phyloP scores from a whole-genome alignment of 2,797 vertebrate species.

The Phyllotis vaccarum region DNA sequence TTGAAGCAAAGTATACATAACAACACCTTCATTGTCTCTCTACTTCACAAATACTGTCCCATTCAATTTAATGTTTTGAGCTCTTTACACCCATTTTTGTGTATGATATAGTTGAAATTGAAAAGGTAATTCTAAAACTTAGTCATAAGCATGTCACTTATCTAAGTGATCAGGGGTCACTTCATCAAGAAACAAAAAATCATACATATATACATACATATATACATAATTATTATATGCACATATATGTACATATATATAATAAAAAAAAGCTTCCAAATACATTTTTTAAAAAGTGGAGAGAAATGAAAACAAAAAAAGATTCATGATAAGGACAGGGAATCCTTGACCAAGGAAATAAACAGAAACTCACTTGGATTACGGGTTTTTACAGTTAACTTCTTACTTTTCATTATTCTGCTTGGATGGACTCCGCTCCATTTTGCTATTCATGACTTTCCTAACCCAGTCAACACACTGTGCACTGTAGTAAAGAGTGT shows the following conservation, averaged over 20 bases:
- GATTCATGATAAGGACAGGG: background rate
- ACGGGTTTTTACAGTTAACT: background rate
- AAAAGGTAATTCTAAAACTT: constrained; percentile 34
- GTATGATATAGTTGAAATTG: constrained; percentile 3
- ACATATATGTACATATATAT: background rate
- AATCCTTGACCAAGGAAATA: background rate
- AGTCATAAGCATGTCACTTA: background rate
- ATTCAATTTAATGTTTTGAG: background rate
- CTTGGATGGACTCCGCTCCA: background rate
- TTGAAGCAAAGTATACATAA: constrained; percentile 15
- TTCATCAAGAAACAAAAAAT: constrained; percentile 18
- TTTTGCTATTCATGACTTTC: background rate
- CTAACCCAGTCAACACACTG: background rate
- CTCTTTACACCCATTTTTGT: constrained; percentile 1
- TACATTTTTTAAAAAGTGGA: background rate
- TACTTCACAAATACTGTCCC: background rate
- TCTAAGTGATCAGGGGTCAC: background rate
- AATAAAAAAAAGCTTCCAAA: background rate
- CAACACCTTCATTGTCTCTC: background rate
- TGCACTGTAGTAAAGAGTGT: background rate
- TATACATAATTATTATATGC: too few relatives aligned
- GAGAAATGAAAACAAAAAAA: background rate
- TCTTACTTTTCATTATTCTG: background rate
- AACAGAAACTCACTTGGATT: background rate
- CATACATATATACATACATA: too few relatives aligned